These are phyloP conservation scores for Serranus cabrilla DNA, from an alignment of 2,797 vertebrate species.

Conservation along the genomic window DNA sequence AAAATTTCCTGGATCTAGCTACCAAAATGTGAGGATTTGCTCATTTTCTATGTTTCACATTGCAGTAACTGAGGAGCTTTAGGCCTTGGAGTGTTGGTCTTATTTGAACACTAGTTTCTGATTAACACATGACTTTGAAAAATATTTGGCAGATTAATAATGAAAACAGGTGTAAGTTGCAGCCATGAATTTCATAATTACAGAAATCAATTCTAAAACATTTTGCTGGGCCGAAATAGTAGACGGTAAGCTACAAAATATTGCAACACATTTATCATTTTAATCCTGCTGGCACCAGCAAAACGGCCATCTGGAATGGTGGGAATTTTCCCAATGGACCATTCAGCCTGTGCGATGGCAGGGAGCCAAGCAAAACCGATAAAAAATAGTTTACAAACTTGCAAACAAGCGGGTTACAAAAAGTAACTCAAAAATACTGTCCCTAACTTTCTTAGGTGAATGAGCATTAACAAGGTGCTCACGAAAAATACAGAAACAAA, in stretches of 20 bases:
- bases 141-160: conserved; percentile 3
- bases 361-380: conserved; percentile 8
- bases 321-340: conserved; percentile 46
- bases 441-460: not conserved
- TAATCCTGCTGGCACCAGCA: conserved; percentile 45
- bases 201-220: conserved; percentile 14
- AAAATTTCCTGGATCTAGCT: not conserved
- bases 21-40: not conserved
- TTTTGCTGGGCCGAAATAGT: conserved; percentile 19
- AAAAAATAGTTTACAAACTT: conserved; percentile 29
- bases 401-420: conserved; percentile 34
- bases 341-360: conserved; percentile 28
- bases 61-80: not conserved
- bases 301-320: conserved; percentile 53
- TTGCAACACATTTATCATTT: conserved; percentile 46
- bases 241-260: conserved; percentile 16
- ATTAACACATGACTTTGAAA: not conserved
- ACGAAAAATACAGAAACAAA: not conserved
- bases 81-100: not conserved
- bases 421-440: not conserved
- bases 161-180: not conserved
- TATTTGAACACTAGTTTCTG: not conserved
- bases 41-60: not conserved
- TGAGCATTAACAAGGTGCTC: not conserved
- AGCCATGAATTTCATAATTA: not conserved